Conservation (phyloP, 1,140 invertebrate genomes). For the Drosophila watanabei region DNA sequence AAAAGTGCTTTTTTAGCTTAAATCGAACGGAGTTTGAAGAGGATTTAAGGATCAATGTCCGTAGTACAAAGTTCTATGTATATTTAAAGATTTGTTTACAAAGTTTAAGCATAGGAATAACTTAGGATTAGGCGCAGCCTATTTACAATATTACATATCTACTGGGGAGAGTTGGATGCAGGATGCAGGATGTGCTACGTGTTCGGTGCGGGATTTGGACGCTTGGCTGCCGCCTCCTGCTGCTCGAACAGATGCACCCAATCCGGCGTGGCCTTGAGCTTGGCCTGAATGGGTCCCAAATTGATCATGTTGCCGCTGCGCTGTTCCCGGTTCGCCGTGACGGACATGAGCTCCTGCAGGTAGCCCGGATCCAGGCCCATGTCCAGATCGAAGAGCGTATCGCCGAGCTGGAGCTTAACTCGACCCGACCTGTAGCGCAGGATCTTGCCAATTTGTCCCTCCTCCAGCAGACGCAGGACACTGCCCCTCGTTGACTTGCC, state of each 20-base stretch:
- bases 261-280: constrained; percentile 83
- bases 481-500: constrained; percentile 28
- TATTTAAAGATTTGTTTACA: constrained; percentile 29
- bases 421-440: constrained; percentile 87
- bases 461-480: constrained; percentile 85
- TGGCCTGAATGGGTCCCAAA: constrained; percentile 82
- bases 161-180: constrained; percentile 7
- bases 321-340: constrained; percentile 75
- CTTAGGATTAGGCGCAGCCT: constrained; percentile 55
- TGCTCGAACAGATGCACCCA: constrained; percentile 84
- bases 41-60: not conserved
- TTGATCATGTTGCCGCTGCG: constrained; percentile 85
- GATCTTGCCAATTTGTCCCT: constrained; percentile 88
- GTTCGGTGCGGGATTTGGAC: constrained; percentile 14
- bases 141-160: constrained; percentile 54
- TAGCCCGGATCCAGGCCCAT: constrained; percentile 85
- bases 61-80: constrained; percentile 26
- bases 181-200: constrained; percentile 43
- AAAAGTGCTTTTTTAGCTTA: constrained; percentile 26
- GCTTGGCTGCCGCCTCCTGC: constrained; percentile 46
- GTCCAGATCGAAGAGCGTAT: constrained; percentile 87
- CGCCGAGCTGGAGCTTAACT: constrained; percentile 86
- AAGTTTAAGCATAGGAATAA: constrained; percentile 39
- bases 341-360: constrained; percentile 84
- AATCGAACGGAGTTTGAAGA: not conserved